Evolutionary conservation across 2,888 invertebrate species (phyloP), one percentile per base, ranked within the genome.

Genomic region (Monochamus alternatus): DNA sequence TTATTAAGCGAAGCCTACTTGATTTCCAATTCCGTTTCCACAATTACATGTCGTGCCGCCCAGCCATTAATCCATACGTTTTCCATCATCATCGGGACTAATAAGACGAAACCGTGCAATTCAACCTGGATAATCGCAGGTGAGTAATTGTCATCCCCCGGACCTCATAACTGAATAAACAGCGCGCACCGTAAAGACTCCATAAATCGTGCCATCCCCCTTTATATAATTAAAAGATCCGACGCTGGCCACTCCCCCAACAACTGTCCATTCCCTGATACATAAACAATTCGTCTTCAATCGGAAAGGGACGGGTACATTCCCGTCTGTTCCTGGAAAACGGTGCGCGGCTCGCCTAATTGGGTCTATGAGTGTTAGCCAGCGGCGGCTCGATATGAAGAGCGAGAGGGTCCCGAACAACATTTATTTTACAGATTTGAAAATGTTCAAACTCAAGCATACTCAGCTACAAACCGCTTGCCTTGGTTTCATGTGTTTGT

Each of bases 151-250:
- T 55, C 55, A 55, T n/a, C 55, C 55, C 55, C 55, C 7, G 55
- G 1, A 14, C 55, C 22, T 55, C 55, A 55, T 55, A 55, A 55
- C 55, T 22, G 55, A 55, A 55, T 22, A 55, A 55, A 55, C 1
- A n/a, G 14, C 12, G n/a, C 22, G 55, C 7, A 55, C n/a, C n/a
- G 55, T n/a, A n/a, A 22, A 55, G n/a, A 7, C 55, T 12, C 55
- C 81, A 84, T 85, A 85, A 84, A 85, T 84, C 83, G 82, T 82
- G 68, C 81, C 81, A 82, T 82, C 84, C 84, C 84, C 81, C 80
- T 80, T 83, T 81, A 81, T 84, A 86, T 87, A 87, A 87, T 87
- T 87, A 86, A 87, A 85, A 85, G 82, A 82, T 84, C 85, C 82
- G 84, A 85, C 80, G 67, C 84, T 81, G 72, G 73, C 81, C 82